Conservation (phyloP, 2,888 invertebrate genomes). For the Branchellion lobata region DNA sequence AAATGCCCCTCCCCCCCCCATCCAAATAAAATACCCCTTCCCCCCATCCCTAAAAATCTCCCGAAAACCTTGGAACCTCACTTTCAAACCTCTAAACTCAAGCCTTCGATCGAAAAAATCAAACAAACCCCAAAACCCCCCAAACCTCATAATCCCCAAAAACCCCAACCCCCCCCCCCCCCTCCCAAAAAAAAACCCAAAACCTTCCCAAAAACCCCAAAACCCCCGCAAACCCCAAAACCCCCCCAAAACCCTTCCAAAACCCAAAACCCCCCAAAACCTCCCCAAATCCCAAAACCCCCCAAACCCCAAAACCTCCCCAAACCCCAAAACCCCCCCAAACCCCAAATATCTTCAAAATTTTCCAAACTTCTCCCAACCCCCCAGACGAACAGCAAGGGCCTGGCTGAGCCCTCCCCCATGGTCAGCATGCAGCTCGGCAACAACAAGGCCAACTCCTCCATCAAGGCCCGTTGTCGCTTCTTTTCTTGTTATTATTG, state of each 20-base stretch:
- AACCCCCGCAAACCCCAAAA: too few species aligned
- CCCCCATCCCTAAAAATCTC: too few species aligned
- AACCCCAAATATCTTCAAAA: background rate
- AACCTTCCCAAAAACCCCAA: too few species aligned
- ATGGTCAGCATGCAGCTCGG: constrained; percentile 79
- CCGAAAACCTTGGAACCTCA: too few species aligned
- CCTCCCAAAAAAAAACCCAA: too few species aligned
- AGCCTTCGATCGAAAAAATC: too few species aligned
- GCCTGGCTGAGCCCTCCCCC: constrained; percentile 64
- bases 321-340: background rate
- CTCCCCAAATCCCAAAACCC: background rate
- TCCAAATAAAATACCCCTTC: too few species aligned
- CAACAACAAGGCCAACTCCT: constrained; percentile 55
- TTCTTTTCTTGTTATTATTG: background rate
- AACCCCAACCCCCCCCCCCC: too few species aligned
- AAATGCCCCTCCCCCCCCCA: too few species aligned
- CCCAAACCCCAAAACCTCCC: background rate
- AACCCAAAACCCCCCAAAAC: background rate
- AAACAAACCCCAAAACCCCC: too few species aligned
- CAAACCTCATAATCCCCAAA: too few species aligned
- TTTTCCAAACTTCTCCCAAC: background rate
- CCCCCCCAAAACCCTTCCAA: background rate
- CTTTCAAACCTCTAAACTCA: too few species aligned
- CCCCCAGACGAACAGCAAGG: constrained; percentile 42
- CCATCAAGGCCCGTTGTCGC: constrained; percentile 49